These are phyloP conservation scores for Cryptus viduatorius DNA, from an alignment of 2,888 invertebrate species.

Conservation along the genomic window DNA sequence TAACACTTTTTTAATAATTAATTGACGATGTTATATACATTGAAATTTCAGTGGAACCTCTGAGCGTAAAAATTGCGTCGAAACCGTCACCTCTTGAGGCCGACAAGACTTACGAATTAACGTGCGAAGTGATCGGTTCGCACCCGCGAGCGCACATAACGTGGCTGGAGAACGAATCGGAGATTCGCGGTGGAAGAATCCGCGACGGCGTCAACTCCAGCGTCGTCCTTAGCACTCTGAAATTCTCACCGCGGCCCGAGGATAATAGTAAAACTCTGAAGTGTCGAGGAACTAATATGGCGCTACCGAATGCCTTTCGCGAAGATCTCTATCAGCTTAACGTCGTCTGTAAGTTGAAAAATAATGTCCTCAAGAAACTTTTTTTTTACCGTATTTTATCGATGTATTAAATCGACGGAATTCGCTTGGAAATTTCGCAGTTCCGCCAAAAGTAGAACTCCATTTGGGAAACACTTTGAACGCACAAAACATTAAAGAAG, in stretches of 20 bases:
- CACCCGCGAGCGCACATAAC: constrained; percentile 93
- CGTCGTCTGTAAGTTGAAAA: constrained; percentile 93
- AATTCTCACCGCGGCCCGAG: constrained; percentile 93
- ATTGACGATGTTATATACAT: constrained; percentile 34
- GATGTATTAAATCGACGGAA: neutral
- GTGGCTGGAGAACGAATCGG: constrained; percentile 93
- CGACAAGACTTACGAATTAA: constrained; percentile 91
- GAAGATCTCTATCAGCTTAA: constrained; percentile 94
- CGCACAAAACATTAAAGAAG: constrained; percentile 92
- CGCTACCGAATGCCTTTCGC: constrained; percentile 90
- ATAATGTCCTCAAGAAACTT: neutral
- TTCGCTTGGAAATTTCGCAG: constrained; percentile 83
- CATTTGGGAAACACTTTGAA: constrained; percentile 91
- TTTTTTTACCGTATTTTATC: neutral
- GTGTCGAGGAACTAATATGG: constrained; percentile 94
- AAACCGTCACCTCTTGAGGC: constrained; percentile 93
- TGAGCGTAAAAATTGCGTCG: constrained; percentile 90
- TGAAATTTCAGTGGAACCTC: constrained; percentile 90
- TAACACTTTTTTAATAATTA: neutral
- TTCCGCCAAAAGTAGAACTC: constrained; percentile 90
- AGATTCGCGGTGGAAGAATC: constrained; percentile 88
- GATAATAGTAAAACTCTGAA: constrained; percentile 94
- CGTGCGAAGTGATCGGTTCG: constrained; percentile 94
- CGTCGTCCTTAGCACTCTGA: constrained; percentile 91
- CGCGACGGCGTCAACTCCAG: constrained; percentile 86